A percentile compares a stretch with the other conserved stretches of the same genome.
Conservation (phyloP, 2,113 vertebrate species). For the Polypterus bichir region DNA sequence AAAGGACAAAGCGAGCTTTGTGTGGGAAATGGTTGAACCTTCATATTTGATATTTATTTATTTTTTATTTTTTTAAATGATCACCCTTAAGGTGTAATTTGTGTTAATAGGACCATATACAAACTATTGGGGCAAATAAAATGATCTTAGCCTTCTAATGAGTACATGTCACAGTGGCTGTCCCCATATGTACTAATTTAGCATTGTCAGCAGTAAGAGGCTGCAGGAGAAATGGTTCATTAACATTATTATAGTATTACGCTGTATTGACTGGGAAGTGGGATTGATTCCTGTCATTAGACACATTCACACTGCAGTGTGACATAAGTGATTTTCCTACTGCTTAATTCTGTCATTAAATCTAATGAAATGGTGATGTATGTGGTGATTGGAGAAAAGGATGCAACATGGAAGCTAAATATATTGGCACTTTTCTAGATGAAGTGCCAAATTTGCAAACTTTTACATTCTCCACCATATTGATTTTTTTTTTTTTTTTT, state of each 20-base stretch:
- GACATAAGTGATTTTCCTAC: not conserved
- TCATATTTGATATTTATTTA: not conserved
- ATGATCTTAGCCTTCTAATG: conserved; percentile 2
- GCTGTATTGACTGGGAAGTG: conserved; percentile 7
- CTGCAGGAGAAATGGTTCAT: conserved; percentile 7
- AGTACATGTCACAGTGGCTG: not conserved
- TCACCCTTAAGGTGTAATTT: not conserved
- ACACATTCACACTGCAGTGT: conserved; percentile 5
- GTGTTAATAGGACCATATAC: not conserved
- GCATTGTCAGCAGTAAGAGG: conserved; percentile 3
- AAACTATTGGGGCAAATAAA: not conserved
- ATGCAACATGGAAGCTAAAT: conserved; percentile 4
- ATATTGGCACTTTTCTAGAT: conserved; percentile 1
- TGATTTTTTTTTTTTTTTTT: not conserved
- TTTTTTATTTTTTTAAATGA: conserved; percentile 1
- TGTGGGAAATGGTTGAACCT: not conserved
- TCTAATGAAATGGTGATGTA: conserved; percentile 2
- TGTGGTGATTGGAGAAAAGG: conserved; percentile 8
- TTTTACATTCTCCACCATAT: not conserved
- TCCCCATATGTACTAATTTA: conserved; percentile 4
- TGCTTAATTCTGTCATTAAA: conserved; percentile 4
- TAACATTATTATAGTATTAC: conserved; percentile 5
- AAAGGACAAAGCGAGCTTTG: not conserved
- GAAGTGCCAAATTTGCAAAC: not conserved
- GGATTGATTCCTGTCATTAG: conserved; percentile 6